phyloP scores from a whole-genome alignment of 2,888 invertebrate species.

The Apoda limacodes region DNA sequence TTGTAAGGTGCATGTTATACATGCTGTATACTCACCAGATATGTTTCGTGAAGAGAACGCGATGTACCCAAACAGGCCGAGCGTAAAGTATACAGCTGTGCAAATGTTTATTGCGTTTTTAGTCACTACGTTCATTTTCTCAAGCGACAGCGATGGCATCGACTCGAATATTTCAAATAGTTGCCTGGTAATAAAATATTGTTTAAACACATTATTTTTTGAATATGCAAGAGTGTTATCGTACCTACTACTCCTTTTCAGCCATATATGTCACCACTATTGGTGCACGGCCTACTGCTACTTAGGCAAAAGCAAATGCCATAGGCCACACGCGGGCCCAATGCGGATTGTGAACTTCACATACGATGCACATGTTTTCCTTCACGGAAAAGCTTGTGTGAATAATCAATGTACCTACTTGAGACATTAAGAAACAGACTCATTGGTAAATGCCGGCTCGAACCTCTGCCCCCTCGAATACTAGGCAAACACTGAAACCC shows the following conservation, averaged over 20 bases:
- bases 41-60: constrained; percentile 86
- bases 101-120: constrained; percentile 92
- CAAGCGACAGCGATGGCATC: constrained; percentile 86
- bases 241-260: constrained; percentile 4
- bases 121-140: constrained; percentile 90
- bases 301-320: neutral
- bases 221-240: neutral
- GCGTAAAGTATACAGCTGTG: constrained; percentile 88
- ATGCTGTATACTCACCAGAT: constrained; percentile 72
- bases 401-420: no score
- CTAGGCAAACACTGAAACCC: no score
- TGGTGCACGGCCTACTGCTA: neutral
- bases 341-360: no score
- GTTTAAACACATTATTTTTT: neutral
- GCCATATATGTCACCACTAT: no score
- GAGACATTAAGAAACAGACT: no score
- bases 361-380: no score
- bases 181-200: constrained; percentile 70
- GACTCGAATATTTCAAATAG: constrained; percentile 94
- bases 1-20: neutral
- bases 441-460: no score
- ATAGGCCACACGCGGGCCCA: no score
- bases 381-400: no score
- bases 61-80: constrained; percentile 94
- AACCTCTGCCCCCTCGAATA: no score